phyloP scores from a whole-genome alignment of 2,797 vertebrate genomes.

The Catostomus latipinnis region DNA sequence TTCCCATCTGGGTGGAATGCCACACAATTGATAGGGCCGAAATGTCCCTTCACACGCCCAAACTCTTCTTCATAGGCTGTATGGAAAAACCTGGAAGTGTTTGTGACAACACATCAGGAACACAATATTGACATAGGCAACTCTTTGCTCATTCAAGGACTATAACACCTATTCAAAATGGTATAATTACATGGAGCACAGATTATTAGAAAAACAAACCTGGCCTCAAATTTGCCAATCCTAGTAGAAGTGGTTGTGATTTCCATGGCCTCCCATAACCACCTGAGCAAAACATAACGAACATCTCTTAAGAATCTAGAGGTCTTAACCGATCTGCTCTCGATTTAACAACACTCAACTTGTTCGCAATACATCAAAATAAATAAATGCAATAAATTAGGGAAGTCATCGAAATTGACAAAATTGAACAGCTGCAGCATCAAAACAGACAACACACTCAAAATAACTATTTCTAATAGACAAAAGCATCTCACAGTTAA shows the following conservation, averaged over 20 bases:
- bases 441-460: no score
- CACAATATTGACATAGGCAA: not conserved
- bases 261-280: slow-evolving; percentile 97
- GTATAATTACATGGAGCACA: not conserved
- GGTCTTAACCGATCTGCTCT: no score
- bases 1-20: slow-evolving; percentile 97
- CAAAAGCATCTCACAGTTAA: no score
- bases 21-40: slow-evolving; percentile 97
- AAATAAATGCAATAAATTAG: no score
- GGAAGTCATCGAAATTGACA: no score
- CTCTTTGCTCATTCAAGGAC: no score
- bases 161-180: no score
- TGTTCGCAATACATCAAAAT: no score
- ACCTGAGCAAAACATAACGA: slow-evolving; percentile 77
- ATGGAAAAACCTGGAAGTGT: slow-evolving; percentile 90
- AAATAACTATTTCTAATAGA: no score
- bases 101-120: not conserved
- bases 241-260: slow-evolving; percentile 97
- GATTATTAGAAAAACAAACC: slow-evolving; percentile 73
- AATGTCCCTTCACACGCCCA: slow-evolving; percentile 96
- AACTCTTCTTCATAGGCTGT: slow-evolving; percentile 97
- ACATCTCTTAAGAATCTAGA: no score
- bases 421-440: no score
- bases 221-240: slow-evolving; percentile 98
- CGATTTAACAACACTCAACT: no score